These are phyloP conservation scores for Pseudoatta argentina DNA, from an alignment of 1,140 invertebrate species.

Conservation along the genomic window DNA sequence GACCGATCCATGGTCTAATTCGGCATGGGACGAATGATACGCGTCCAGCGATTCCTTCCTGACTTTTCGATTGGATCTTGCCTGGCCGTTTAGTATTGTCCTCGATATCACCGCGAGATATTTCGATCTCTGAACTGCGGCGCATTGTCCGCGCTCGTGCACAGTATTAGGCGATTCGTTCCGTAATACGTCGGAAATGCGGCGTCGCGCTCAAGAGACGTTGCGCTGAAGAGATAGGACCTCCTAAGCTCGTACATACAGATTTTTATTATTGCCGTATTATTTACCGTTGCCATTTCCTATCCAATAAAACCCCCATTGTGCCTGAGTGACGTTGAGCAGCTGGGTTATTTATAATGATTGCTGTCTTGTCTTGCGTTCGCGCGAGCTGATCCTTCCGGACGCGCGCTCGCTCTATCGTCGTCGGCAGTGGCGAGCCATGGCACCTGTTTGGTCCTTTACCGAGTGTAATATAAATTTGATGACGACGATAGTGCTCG, in stretches of 20 bases:
- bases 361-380: slow-evolving; percentile 73
- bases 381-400: slow-evolving; percentile 19
- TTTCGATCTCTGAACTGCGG: slow-evolving; percentile 27
- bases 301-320: slow-evolving; percentile 79
- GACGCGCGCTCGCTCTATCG: slow-evolving; percentile 5
- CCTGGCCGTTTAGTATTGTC: slow-evolving; percentile 46
- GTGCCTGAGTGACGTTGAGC: slow-evolving; percentile 71
- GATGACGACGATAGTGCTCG: slow-evolving; percentile 71
- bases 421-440: slow-evolving; percentile 24
- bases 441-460: slow-evolving; percentile 80
- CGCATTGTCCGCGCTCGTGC: slow-evolving; percentile 61
- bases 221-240: slow-evolving; percentile 36
- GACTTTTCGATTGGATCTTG: slow-evolving; percentile 52
- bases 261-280: slow-evolving; percentile 80
- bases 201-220: slow-evolving; percentile 31
- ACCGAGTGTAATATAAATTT: slow-evolving; percentile 81
- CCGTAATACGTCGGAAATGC: slow-evolving; percentile 68
- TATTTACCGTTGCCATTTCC: slow-evolving; percentile 80
- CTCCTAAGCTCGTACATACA: slow-evolving; percentile 37
- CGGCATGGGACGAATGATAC: slow-evolving; percentile 43
- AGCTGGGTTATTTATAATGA: slow-evolving; percentile 81
- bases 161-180: slow-evolving; percentile 71
- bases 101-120: slow-evolving; percentile 56
- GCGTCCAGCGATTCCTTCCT: slow-evolving; percentile 40
- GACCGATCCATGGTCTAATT: slow-evolving; percentile 59